Base-by-base conservation (phyloP, 2,888 invertebrate genomes). In the Eueremaeus valkanovi region DNA sequence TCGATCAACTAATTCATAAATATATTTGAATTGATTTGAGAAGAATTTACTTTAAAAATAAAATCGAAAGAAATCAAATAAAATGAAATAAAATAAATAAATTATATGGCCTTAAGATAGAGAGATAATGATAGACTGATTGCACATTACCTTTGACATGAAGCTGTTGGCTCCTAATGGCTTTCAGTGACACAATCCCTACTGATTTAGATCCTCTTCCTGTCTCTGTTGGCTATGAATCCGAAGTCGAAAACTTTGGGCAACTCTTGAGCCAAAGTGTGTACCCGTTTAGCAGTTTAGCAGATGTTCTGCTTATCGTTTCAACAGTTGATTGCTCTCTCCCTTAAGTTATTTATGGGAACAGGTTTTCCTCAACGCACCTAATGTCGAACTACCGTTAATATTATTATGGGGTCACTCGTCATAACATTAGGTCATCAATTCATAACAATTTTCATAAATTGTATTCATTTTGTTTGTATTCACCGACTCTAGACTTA, bases 291-390 rank as follows among this genome's bases (percentile, higher is more conserved):
- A 24, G 24, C 40, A 11, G 63, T n/a, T 33, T 63, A 11, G 2
- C 21, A 33, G 31, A 31, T 2, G 31, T 68, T 63, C 16, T 18
- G 68, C 40, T 40, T 40, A 40, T 68, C 42, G n/a, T 21, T 36
- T 40, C 42, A 68, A 68, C 40, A 68, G 68, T 68, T 68, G 68
- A 68, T 36, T 68, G 68, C 68, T 68, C 68, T 68, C 68, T 68
- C 68, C 68, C 63, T 68, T 16, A 68, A 68, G 68, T 68, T 68
- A 68, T 68, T 68, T 68, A 68, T 68, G 68, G 58, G 68, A 68
- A 68, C 68, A 68, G 68, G 68, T 68, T 68, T 68, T 68, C 33
- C 33, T 42, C 42, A 6, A 49, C n/a, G 18, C 0, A 29, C 2
- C 29, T 40, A n/a, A 24, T 36, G 24, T 68, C 21, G 36, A n/a